phyloP scores from a whole-genome alignment of 2,113 vertebrate genomes.

The Gallinago media region DNA sequence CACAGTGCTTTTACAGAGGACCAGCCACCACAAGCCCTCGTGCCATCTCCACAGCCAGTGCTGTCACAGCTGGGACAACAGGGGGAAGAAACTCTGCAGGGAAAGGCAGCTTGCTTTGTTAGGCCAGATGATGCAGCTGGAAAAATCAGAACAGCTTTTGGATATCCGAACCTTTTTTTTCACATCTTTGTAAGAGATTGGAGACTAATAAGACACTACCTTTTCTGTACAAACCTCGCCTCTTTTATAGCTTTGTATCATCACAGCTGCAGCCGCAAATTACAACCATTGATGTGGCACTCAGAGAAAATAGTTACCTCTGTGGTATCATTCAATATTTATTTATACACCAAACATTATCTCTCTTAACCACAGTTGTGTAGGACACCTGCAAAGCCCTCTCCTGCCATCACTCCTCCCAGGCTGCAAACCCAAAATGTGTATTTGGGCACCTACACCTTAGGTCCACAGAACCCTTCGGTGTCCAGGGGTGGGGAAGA shows the following conservation, averaged over 20 bases:
- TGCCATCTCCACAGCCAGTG: fast-evolving
- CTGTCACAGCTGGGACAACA: fast-evolving
- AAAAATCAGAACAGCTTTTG: not conserved
- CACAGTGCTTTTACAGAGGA: not conserved
- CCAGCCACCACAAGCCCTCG: fast-evolving
- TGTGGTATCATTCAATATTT: not conserved
- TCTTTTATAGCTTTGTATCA: not conserved
- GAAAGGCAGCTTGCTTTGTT: not conserved
- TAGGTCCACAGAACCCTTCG: no score
- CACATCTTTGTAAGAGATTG: not conserved
- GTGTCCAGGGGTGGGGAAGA: not conserved
- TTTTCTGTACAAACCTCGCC: not conserved
- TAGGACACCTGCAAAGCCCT: not conserved
- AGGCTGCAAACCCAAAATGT: not conserved
- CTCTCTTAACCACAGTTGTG: not conserved
- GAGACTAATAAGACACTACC: not conserved
- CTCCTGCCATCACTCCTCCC: not conserved
- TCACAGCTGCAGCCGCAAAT: not conserved
- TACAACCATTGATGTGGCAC: not conserved
- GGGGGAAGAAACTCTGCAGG: no score
- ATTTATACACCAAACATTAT: not conserved
- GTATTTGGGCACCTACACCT: not conserved
- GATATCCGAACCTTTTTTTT: not conserved
- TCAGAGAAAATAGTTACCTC: not conserved
- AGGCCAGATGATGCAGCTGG: not conserved